Base-by-base conservation (phyloP, 2,113 vertebrate genomes). In the Menura novaehollandiae region DNA sequence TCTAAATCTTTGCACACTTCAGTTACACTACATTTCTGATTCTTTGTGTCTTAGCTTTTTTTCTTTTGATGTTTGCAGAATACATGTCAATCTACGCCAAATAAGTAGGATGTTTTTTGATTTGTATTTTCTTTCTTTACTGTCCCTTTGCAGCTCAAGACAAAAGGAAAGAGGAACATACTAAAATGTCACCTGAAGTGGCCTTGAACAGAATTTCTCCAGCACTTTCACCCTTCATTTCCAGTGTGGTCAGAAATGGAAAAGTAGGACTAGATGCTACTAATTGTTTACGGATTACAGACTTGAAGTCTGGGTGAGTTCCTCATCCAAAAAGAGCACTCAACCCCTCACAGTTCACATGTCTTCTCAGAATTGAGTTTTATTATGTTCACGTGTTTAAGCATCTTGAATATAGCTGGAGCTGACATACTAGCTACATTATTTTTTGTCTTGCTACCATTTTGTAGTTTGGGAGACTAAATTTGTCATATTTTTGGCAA, bases 241-340 rank as follows among this genome's bases (percentile, higher is more conserved):
- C 99, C 97, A 99, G 98, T 9, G 98, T 99, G 88, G 99, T 99
- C 92, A 98, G 99, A 75, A 99, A 99, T 94, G 99, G 99, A 56
- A 99, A 99, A 53, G 99, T 99, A 46, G 99, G 99, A 71, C 98
- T 99, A 87, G 99, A 99, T 97, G 99, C 99, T 77, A 99, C 99
- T 8, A 99, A 98, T 97, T 99, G 98, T 96, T 98, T 99, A 90
- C 98, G 99, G 82, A 99, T 99, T 96, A 99, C 99, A 59, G 99
- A 99, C 98, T 98, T 99, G 92, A 99, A 99, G 96, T 99, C 99
- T 51, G 99, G 99, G 99, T 99, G 97, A 98, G 98, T 97, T 78
- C 46, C 53, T 90, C 39, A 30, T 85, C 41, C 11, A 35, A 46
- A 85, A 95, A 85, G 43, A 83, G 32, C 19, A 55, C 21, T 6